phyloP scores from a whole-genome alignment of 2,888 invertebrate genomes.

The Scaptomyza tumidula region DNA sequence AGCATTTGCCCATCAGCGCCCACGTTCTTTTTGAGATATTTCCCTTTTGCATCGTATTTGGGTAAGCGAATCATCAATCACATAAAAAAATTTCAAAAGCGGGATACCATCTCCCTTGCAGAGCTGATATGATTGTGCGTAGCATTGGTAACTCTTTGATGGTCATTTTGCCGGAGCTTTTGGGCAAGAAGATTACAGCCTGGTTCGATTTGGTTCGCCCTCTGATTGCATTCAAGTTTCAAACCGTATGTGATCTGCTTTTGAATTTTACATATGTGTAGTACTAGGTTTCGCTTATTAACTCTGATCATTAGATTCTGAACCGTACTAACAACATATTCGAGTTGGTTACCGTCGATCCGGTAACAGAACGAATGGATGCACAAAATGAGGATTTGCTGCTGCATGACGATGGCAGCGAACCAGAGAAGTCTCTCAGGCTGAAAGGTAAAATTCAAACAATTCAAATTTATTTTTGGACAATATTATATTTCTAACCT shows the following conservation, averaged over 20 bases:
- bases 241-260: constrained; percentile 89
- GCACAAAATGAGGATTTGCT: constrained; percentile 84
- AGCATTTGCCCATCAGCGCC: constrained; percentile 94
- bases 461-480: too few relatives aligned
- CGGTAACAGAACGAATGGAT: constrained; percentile 89
- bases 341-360: constrained; percentile 95
- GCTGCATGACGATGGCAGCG: constrained; percentile 87
- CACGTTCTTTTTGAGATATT: constrained; percentile 97
- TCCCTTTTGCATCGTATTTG: constrained; percentile 98
- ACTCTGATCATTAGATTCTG: constrained; percentile 88
- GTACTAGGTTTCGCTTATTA: background rate
- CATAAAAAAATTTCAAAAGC: background rate
- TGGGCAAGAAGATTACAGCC: constrained; percentile 95
- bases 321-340: constrained; percentile 98
- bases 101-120: constrained; percentile 80
- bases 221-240: constrained; percentile 96
- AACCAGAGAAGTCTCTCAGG: constrained; percentile 90
- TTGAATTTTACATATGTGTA: background rate
- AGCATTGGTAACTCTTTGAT: constrained; percentile 96
- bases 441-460: constrained; percentile 87
- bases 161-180: constrained; percentile 94
- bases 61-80: constrained; percentile 86
- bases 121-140: constrained; percentile 93
- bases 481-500: too few relatives aligned
- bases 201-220: constrained; percentile 97